Evolutionary conservation across 2,113 vertebrate genomes (phyloP), one percentile per base, ranked within the genome.

Genomic region (Spea multiplicata): DNA sequence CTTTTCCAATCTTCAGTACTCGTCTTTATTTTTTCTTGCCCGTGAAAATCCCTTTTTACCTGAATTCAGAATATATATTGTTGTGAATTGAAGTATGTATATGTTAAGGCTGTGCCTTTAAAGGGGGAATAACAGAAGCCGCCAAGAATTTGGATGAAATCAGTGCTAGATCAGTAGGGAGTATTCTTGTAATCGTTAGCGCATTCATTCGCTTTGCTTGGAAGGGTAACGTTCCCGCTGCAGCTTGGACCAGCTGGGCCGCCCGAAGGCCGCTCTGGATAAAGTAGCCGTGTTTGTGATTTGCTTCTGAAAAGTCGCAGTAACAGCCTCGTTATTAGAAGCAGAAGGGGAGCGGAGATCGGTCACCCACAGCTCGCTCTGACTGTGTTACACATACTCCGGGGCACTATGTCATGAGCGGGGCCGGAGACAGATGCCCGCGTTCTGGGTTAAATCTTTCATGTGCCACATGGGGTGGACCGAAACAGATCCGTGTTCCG

Each of bases 211-310:
- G 30, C 30, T 30, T 30, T 30, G 30, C 30, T 30, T 30, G 30
- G 30, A 30, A 30, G 30, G 30, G 30, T 30, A 30, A 30, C 2
- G 30, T 5, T 30, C 69, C 0, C 8, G 7, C 14, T 73, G 14
- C 14, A 48, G 71, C 46, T 30, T n/a, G 46, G 59, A 73, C 13
- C 59, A 65, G 59, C 47, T 74, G 73, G 9, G 47, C 48, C 17
- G 59, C 73, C 73, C 8, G 30, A 46, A 44, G 61, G 73, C 48
- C 45, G 4, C n/a, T 17, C 46, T 66, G 55, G 45, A 74, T 8
- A 50, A 74, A 74, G 73, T 74, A 66, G 59, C 73, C 64, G 62
- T 65, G 61, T 65, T 74, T 64, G 73, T 30, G 59, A 17, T 53
- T 74, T 74, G 46, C 61, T 47, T 8, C 73, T 74, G 47, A 74